These are phyloP conservation scores for Typhlomys cinereus DNA, from an alignment of 2,113 vertebrate genomes.

Conservation along the genomic window DNA sequence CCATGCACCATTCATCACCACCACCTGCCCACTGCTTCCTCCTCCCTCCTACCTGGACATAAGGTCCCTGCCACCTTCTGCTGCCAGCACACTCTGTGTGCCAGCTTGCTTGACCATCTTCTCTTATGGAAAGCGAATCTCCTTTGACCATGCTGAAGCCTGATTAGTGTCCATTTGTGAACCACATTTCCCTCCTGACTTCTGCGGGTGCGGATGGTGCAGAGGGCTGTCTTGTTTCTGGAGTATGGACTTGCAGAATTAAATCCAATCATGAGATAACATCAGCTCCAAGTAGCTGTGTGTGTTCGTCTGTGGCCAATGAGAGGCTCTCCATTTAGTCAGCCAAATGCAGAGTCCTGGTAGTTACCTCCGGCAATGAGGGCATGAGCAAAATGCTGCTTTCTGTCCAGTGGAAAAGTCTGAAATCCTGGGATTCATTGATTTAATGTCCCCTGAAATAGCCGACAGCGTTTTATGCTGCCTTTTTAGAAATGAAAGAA, in stretches of 20 bases:
- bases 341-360: background rate
- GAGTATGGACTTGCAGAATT: slow-evolving; percentile 47
- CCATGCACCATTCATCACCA: background rate
- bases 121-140: background rate
- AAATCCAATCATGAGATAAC: slow-evolving; percentile 48
- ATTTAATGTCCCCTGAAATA: background rate
- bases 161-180: slow-evolving; percentile 23
- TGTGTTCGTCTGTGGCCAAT: background rate
- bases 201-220: background rate
- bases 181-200: background rate
- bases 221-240: slow-evolving; percentile 48
- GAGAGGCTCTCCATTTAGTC: slow-evolving; percentile 30
- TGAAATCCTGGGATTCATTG: background rate
- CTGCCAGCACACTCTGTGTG: background rate
- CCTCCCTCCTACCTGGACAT: background rate
- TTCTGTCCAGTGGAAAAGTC: background rate
- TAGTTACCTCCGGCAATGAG: background rate
- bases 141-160: slow-evolving; percentile 2
- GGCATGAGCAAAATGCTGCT: background rate
- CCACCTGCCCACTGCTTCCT: background rate
- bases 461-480: slow-evolving; percentile 15
- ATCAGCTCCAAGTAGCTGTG: slow-evolving; percentile 42
- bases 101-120: background rate
- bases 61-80: background rate
- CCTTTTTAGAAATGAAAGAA: background rate